Base-by-base conservation (phyloP, 2,888 invertebrate genomes). In the Acleris emargana region DNA sequence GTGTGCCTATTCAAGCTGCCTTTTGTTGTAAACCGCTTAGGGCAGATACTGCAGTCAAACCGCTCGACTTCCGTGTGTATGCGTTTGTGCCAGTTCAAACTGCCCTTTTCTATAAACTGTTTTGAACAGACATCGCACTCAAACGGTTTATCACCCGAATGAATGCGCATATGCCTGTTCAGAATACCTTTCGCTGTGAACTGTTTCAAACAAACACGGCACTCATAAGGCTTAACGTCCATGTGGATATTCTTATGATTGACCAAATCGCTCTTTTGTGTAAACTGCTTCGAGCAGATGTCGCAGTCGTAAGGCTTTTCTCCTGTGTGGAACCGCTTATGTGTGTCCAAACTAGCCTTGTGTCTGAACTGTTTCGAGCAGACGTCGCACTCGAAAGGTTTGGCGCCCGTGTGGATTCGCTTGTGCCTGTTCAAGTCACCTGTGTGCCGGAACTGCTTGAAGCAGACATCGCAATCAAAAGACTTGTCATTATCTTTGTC, bases 281-380 rank as follows among this genome's bases (percentile, higher is more conserved):
- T 16, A 25, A 51, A 51, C 16, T 51, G 22, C n/a, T 51, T 51
- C 6, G 11, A 7, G 17, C 51, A 51, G 7, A 51, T n/a, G 16
- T 51, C 28, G n/a, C 51, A 51, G 16, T 9, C 16, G n/a, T 28
- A 51, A n/a, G 51, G 51, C 25, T 28, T 51, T 22, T 50, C 50
- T 7, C 51, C 51, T 6, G 51, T 51, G n/a, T 51, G 51, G 5
- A 25, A 22, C 6, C 16, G 20, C 16, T 25, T 25, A 6, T 51
- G 51, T 2, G 16, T 51, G 16, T n/a, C 22, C 16, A 51, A 51
- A 16, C 13, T n/a, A 25, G 22, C n/a, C 13, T 22, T 16, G 3
- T 25, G 51, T 16, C 22, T 16, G 25, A 25, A 51, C 16, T 51
- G 22, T 22, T 25, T 22, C 2, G 17, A 47, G 7, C 47, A 47